Percentiles rank a stretch among this genome's conserved stretches.
phyloP scores from a whole-genome alignment of 2,797 vertebrate genomes.

The Myoxocephalus aenaeus region DNA sequence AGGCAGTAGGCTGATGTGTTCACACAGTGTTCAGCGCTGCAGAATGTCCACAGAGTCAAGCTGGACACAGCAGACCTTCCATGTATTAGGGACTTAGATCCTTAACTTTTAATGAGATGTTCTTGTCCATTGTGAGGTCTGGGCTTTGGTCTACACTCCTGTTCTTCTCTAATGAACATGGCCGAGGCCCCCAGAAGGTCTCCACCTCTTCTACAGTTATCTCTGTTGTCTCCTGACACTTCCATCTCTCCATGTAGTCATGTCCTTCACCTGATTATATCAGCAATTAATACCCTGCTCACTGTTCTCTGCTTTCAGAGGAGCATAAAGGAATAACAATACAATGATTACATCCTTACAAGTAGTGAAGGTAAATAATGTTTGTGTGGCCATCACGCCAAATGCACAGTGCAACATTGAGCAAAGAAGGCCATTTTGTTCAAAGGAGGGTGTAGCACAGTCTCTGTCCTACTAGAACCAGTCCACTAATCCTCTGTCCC shows the following conservation, averaged over 20 bases:
- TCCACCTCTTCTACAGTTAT: conserved; percentile 47
- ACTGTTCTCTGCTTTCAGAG: conserved; percentile 40
- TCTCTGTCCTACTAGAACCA: background rate
- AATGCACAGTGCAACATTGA: background rate
- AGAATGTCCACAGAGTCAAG: conserved; percentile 13
- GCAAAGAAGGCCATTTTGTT: background rate
- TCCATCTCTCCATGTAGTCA: conserved; percentile 65
- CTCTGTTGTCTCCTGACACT: conserved; percentile 62
- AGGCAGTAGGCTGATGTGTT: background rate
- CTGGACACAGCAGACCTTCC: conserved; percentile 5
- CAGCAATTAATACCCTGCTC: conserved; percentile 71
- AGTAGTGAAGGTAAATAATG: conserved; percentile 2
- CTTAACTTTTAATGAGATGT: conserved; percentile 69
- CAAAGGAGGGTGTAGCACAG: background rate
- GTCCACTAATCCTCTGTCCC: background rate
- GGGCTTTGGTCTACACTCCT: conserved; percentile 46
- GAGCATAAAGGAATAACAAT: conserved; percentile 29
- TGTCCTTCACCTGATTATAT: conserved; percentile 73
- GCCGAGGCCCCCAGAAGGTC: conserved; percentile 22
- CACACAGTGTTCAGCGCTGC: background rate
- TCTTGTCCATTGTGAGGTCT: conserved; percentile 43
- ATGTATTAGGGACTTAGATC: conserved; percentile 29
- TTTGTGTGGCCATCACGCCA: background rate
- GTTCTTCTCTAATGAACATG: conserved; percentile 74
- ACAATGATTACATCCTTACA: background rate